A percentile compares a stretch with the other conserved stretches of the same genome.
These are phyloP conservation scores for Calonectris borealis DNA, from an alignment of 2,113 vertebrate genomes.

Conservation along the genomic window DNA sequence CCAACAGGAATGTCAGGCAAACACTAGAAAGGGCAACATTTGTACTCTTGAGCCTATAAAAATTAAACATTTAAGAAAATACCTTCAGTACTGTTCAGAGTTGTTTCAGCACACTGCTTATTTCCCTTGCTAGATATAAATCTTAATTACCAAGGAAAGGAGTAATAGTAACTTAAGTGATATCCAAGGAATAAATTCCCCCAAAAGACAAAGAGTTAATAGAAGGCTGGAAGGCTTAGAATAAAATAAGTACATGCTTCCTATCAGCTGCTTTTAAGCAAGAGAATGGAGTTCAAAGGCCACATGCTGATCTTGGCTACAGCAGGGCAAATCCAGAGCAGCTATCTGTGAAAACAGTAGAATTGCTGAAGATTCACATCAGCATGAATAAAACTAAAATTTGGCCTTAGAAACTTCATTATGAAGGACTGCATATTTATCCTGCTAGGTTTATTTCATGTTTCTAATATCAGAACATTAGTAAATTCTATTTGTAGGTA, in stretches of 20 bases:
- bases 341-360: not conserved
- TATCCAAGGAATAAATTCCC: not conserved
- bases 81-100: not conserved
- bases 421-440: not conserved
- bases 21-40: not conserved
- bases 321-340: not conserved
- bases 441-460: not conserved
- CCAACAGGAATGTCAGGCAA: not conserved
- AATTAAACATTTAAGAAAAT: not conserved
- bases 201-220: not conserved
- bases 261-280: not conserved
- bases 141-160: not conserved
- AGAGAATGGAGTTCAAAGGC: slow-evolving; percentile 2
- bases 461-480: not conserved
- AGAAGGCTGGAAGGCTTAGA: not conserved
- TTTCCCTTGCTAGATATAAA: not conserved
- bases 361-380: not conserved
- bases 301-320: not conserved
- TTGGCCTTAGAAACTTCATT: not conserved
- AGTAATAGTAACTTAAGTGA: not conserved
- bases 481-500: not conserved
- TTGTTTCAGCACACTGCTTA: not conserved
- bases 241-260: not conserved
- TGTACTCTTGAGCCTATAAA: not conserved
- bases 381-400: not conserved